phyloP scores from a whole-genome alignment of 2,797 vertebrate species.

The Pseudochaenichthys georgianus region DNA sequence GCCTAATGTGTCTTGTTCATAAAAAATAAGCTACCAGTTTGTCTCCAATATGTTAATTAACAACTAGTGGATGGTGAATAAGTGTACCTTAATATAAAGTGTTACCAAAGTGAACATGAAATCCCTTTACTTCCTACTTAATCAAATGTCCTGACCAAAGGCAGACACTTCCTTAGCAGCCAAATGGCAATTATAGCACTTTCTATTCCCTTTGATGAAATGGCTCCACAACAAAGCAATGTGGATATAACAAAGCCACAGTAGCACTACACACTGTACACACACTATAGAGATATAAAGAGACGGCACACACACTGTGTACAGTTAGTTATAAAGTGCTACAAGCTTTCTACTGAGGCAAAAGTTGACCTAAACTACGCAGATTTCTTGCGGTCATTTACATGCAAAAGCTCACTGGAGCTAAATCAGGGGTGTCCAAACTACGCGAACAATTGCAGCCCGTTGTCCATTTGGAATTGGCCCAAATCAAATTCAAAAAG shows the following conservation, averaged over 20 bases:
- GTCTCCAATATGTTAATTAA: too few relatives aligned
- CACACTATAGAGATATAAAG: too few relatives aligned
- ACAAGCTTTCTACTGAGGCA: conserved; percentile 34
- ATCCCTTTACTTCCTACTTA: background rate
- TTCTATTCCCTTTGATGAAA: background rate
- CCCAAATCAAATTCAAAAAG: too few relatives aligned
- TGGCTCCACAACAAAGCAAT: background rate
- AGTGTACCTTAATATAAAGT: background rate
- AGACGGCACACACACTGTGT: background rate
- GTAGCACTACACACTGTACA: background rate
- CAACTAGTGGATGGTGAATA: too few relatives aligned
- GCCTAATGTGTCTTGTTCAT: too few relatives aligned
- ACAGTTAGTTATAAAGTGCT: background rate
- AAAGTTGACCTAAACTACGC: conserved; percentile 26
- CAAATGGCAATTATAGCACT: background rate
- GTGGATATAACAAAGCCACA: conserved; percentile 19
- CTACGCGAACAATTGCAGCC: too few relatives aligned
- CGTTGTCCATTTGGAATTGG: too few relatives aligned
- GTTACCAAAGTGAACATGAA: background rate
- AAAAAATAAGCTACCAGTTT: too few relatives aligned
- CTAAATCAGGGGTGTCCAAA: conserved; percentile 1
- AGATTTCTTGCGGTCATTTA: conserved; percentile 32
- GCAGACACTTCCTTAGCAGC: conserved; percentile 21
- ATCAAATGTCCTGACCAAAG: conserved; percentile 55
- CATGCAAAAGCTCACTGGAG: conserved; percentile 47